Base-by-base conservation (phyloP, 2,797 vertebrate genomes). In the Tragelaphus oryx region DNA sequence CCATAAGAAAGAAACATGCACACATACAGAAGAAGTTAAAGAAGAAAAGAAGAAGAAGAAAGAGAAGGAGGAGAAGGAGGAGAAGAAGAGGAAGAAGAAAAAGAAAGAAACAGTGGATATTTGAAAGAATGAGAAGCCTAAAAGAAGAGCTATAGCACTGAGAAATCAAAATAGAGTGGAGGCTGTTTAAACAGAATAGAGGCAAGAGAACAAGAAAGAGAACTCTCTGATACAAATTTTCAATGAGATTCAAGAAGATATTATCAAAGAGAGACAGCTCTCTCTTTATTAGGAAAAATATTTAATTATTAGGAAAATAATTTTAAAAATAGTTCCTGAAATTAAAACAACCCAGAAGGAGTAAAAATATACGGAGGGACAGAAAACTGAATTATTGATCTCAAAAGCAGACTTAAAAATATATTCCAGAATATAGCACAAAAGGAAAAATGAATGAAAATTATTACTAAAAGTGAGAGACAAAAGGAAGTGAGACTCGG, bases 161-260 rank as follows among this genome's bases (percentile, higher is more conserved):
- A 50, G 28, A 90, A 52, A 83, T 82, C 26, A 93, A 94, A 96
- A 89, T 81, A 57, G 93, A 46, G 17, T 65, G 26, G 18, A 78
- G 9, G 18, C 30, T 57, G 6, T 46, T 92, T 87, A 91, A 94
- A 54, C 46, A 59, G 88, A 94, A 91, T 41, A 50, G 74, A 65
- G 30, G 46, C 71, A 71, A 55, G 55, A 54, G 5, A 90, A 2
- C 24, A 60, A 26, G 62, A 92, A 92, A 59, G 59, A 81, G 44
- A 89, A 55, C 18, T 7, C 20, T 65, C 10, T 78, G 12, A 57
- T 17, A 85, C 24, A 65, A 74, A 30, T 57, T 82, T 55, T 83
- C 57, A 81, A 3, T 79, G 74, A 78, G 79, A 60, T 13, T 86
- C 16, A 46, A 75, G n/a, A 89, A 89, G 71, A 84, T 59, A 30